Evolutionary conservation across 92 coral and sea anemone species (phyloP).

Genomic region (Porites rus): DNA sequence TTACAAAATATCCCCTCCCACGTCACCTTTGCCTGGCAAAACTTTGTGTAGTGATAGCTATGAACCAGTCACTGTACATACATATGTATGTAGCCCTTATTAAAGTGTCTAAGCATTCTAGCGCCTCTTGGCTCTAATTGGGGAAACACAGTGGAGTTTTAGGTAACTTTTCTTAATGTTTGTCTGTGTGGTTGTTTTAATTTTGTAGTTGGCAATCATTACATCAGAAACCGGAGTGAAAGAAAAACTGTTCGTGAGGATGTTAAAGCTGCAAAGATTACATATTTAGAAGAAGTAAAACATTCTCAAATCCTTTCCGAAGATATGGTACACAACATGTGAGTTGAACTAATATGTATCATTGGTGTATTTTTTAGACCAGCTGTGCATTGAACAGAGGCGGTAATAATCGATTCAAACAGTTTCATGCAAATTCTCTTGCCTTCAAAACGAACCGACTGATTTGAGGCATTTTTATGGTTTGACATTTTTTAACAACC

Average conservation of each 20-base stretch:
- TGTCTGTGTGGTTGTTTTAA: not conserved
- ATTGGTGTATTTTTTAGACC: not conserved
- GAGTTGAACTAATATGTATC: conserved; percentile 4
- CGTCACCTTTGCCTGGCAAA: too few relatives aligned
- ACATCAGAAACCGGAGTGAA: conserved; percentile 82
- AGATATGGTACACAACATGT: conserved; percentile 76
- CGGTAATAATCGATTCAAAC: not conserved
- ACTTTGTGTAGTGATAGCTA: too few relatives aligned
- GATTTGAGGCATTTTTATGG: not conserved
- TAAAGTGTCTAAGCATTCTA: too few relatives aligned
- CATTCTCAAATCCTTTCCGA: conserved; percentile 85
- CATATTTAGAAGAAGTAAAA: conserved; percentile 95
- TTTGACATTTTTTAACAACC: too few relatives aligned
- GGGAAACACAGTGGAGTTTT: too few relatives aligned
- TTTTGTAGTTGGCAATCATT: conserved; percentile 83
- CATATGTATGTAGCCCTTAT: too few relatives aligned
- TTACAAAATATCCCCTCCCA: too few relatives aligned
- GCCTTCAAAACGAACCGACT: not conserved
- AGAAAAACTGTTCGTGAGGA: conserved; percentile 84
- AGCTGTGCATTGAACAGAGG: not conserved
- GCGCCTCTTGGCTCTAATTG: too few relatives aligned
- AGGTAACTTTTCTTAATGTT: not conserved
- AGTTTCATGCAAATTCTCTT: not conserved
- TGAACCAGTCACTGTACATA: too few relatives aligned
- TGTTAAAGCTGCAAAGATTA: conserved; percentile 88